phyloP scores from a whole-genome alignment of 2,888 invertebrate species.

The Cheilosia grossa region DNA sequence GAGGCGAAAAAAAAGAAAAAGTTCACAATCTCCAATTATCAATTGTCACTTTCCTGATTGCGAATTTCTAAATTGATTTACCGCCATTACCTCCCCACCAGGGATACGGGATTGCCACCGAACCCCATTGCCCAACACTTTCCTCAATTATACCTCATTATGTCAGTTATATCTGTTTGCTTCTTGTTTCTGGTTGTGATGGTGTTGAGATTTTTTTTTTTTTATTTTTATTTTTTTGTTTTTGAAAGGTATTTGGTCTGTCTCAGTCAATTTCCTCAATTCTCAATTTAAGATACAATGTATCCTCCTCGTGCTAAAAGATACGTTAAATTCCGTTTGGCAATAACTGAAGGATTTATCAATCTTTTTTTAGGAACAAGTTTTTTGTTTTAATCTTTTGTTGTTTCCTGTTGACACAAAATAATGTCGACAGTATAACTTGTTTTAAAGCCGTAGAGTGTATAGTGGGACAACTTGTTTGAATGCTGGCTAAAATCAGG shows the following conservation, averaged over 20 bases:
- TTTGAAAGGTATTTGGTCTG: neutral
- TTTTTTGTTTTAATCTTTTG: slow-evolving; percentile 33
- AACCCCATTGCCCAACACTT: slow-evolving; percentile 19
- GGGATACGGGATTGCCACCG: neutral
- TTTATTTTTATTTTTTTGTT: neutral
- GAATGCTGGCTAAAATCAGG: no score
- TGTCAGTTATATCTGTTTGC: slow-evolving; percentile 17
- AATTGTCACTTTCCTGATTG: slow-evolving; percentile 63
- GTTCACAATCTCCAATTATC: slow-evolving; percentile 49
- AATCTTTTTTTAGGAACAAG: slow-evolving; percentile 25
- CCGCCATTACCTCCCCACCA: slow-evolving; percentile 30
- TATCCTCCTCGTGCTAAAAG: slow-evolving; percentile 37
- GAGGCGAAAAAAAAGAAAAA: neutral
- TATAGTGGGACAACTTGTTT: neutral
- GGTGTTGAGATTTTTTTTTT: slow-evolving; percentile 9
- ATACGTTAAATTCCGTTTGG: slow-evolving; percentile 60
- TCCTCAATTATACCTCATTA: slow-evolving; percentile 43
- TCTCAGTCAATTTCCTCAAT: slow-evolving; percentile 54
- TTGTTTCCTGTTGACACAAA: slow-evolving; percentile 12
- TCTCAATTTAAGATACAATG: slow-evolving; percentile 64
- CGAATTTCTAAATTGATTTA: slow-evolving; percentile 59
- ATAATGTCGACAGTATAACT: slow-evolving; percentile 15
- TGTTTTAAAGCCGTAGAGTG: neutral
- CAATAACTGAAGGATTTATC: slow-evolving; percentile 47
- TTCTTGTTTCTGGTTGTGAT: neutral